Evolutionary conservation across 2,797 vertebrate genomes (phyloP).

Genomic region (Varecia variegata): DNA sequence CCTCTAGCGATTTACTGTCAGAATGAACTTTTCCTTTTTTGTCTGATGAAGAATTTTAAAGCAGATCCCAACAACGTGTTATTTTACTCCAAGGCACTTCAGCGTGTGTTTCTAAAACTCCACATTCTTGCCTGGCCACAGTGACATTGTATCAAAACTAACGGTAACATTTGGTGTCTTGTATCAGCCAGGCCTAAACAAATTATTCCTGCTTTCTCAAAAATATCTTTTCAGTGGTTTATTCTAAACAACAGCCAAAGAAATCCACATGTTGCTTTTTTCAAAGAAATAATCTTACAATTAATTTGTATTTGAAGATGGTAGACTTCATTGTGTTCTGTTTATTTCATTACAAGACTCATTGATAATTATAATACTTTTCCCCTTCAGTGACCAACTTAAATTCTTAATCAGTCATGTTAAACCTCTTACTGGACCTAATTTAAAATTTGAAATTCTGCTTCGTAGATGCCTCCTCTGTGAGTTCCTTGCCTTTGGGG

Average conservation of each 20-base stretch:
- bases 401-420: not conserved
- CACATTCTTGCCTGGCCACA: not conserved
- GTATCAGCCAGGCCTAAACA: not conserved
- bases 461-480: not conserved
- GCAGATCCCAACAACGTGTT: not conserved
- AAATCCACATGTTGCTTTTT: not conserved
- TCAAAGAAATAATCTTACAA: not conserved
- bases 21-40: not conserved
- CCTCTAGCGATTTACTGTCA: rapidly evolving
- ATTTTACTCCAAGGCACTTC: not conserved
- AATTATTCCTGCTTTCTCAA: not conserved
- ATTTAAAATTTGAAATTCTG: not conserved
- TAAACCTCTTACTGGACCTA: not conserved
- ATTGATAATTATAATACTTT: too few species aligned
- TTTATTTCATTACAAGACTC: not conserved
- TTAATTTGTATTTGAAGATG: not conserved
- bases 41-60: not conserved
- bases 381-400: not conserved
- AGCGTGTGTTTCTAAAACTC: not conserved
- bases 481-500: not conserved
- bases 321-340: not conserved
- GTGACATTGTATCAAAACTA: not conserved
- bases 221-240: not conserved
- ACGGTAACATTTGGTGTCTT: not conserved
- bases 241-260: not conserved